These are phyloP conservation scores for Eupithecia pulchellata DNA, from an alignment of 2,888 invertebrate species.

Conservation along the genomic window DNA sequence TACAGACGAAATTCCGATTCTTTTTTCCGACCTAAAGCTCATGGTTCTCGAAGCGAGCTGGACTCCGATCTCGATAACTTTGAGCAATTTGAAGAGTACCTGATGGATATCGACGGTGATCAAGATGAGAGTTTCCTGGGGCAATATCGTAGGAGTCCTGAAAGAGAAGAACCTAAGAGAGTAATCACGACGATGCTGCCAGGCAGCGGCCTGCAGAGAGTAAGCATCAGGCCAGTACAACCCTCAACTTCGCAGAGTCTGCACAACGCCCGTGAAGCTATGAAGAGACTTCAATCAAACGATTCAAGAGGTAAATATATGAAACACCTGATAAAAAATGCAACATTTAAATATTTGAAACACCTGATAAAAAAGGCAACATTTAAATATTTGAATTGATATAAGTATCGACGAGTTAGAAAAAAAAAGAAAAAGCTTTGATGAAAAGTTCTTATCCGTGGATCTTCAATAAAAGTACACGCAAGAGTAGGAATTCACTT, in stretches of 20 bases:
- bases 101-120: conserved; percentile 78
- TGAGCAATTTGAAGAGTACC: conserved; percentile 75
- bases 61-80: conserved; percentile 78
- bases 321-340: background rate
- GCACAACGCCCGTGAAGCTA: conserved; percentile 60
- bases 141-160: conserved; percentile 65
- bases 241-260: conserved; percentile 60
- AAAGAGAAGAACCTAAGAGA: conserved; percentile 69
- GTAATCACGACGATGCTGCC: conserved; percentile 73
- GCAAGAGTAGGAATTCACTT: background rate
- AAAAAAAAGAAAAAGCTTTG: too few species aligned
- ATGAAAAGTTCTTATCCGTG: background rate
- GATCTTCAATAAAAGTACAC: background rate
- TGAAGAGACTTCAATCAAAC: conserved; percentile 64
- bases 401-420: background rate
- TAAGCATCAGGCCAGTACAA: conserved; percentile 69
- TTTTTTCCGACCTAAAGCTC: conserved; percentile 67
- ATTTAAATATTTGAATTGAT: too few species aligned
- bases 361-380: background rate
- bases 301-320: conserved; percentile 61
- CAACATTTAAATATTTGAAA: conserved; percentile 44
- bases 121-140: conserved; percentile 64
- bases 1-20: conserved; percentile 71
- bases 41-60: conserved; percentile 72
- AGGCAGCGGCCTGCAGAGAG: conserved; percentile 77